Conservation (phyloP, 2,888 invertebrate species). For the Nomada hirtipes region DNA sequence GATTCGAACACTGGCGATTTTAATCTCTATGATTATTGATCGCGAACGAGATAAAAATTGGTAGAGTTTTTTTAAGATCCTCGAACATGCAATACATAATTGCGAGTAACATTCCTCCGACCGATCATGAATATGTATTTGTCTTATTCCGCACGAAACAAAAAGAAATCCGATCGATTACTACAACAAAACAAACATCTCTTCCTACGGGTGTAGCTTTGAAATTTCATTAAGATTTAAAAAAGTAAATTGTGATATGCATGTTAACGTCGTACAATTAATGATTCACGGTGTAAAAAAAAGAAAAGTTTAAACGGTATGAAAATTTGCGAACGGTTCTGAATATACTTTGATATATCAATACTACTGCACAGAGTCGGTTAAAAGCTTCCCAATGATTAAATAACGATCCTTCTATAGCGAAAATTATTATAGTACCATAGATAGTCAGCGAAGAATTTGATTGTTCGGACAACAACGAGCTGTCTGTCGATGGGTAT, state of each 20-base stretch:
- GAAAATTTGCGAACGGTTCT: constrained; percentile 17
- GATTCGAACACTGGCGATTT: constrained; percentile 16
- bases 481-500: constrained; percentile 61
- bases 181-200: constrained; percentile 12
- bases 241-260: constrained; percentile 23
- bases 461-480: constrained; percentile 60
- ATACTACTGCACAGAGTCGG: constrained; percentile 40
- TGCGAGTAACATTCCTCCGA: neutral
- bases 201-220: neutral
- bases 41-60: constrained; percentile 20
- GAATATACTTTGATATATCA: constrained; percentile 32
- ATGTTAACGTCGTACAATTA: constrained; percentile 10
- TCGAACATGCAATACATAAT: constrained; percentile 9
- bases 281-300: constrained; percentile 7
- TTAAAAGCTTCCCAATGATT: constrained; percentile 57
- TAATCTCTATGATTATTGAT: neutral
- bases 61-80: constrained; percentile 1
- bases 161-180: neutral
- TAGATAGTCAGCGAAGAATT: constrained; percentile 56
- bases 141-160: neutral
- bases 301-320: constrained; percentile 5
- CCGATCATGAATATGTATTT: neutral
- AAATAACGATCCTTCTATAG: constrained; percentile 53
- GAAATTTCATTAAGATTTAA: constrained; percentile 15
- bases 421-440: constrained; percentile 53